phyloP scores from a whole-genome alignment of 2,113 vertebrate species.

The Recurvirostra avosetta region DNA sequence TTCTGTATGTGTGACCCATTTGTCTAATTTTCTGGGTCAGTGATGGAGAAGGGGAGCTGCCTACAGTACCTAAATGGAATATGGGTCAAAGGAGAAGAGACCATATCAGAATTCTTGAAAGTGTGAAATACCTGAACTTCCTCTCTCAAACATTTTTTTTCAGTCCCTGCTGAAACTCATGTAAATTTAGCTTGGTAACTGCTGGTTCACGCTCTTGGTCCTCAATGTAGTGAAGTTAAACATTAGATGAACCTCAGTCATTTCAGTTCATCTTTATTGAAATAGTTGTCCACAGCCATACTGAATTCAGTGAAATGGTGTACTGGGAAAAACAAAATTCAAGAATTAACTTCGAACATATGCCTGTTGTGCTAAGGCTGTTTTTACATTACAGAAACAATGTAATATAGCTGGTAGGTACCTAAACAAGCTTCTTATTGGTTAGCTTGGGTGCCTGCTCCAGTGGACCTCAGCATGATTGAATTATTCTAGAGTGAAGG shows the following conservation, averaged over 20 bases:
- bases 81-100: neutral
- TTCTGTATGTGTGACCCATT: neutral
- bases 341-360: neutral
- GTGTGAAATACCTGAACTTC: neutral
- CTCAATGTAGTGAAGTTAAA: neutral
- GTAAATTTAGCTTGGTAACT: neutral
- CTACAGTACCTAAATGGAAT: neutral
- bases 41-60: neutral
- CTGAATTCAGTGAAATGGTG: neutral
- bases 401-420: neutral
- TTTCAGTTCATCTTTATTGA: neutral
- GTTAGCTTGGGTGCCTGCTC: neutral
- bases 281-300: neutral
- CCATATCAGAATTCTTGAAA: neutral
- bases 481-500: neutral
- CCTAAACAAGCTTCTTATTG: neutral
- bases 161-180: neutral
- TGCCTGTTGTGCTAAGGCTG: neutral
- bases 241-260: neutral
- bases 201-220: neutral
- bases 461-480: neutral
- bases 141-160: neutral
- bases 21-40: conserved; percentile 10
- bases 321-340: neutral
- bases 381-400: neutral